Evolutionary conservation across 2,113 vertebrate genomes (phyloP), one percentile per base, ranked within the genome.

Genomic region (Colius striatus): DNA sequence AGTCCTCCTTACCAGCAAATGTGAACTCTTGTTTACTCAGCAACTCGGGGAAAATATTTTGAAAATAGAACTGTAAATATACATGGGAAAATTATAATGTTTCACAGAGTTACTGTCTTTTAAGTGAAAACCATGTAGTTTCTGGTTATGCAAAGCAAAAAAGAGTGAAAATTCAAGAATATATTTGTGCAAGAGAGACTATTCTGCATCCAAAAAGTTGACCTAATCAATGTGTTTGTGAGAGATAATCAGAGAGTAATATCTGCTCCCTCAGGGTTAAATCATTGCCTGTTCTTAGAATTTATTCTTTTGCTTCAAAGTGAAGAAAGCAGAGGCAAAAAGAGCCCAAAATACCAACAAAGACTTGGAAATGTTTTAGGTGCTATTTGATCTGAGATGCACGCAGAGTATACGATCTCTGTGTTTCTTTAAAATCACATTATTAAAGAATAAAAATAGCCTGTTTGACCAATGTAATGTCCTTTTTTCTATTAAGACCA

Each of bases 1-100:
- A 79, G 63, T 96, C 80, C 23, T 83, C 22, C 13, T 65, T 71
- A 50, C 60, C 92, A 66, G 58, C 78, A 76, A 92, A 87, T 84
- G 91, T 91, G 87, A 81, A 86, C 86, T 94, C 92, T 91, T 92
- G n/a, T 89, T 92, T 81, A 54, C 51, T 92, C 55, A 51, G 89
- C 67, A 96, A 67, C 65, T 92, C 9, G 4, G 47, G 65, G 9
- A 72, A 76, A 94, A 87, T 81, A 75, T 95, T 84, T 87, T 81
- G n/a, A 91, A 84, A 94, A 47, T 50, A 38, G 51, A 54, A 29
- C 60, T 50, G 45, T 68, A 53, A 87, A 76, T 78, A 45, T 47
- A 15, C 61, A 27, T 75, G 75, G 53, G 26, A 27, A 85, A 86
- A 71, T 48, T 2, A 43, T 41, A 75, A n/a, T 13, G 0, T 87